Base-by-base conservation (phyloP, 1,140 invertebrate species). In the Pseudoatta argentina region DNA sequence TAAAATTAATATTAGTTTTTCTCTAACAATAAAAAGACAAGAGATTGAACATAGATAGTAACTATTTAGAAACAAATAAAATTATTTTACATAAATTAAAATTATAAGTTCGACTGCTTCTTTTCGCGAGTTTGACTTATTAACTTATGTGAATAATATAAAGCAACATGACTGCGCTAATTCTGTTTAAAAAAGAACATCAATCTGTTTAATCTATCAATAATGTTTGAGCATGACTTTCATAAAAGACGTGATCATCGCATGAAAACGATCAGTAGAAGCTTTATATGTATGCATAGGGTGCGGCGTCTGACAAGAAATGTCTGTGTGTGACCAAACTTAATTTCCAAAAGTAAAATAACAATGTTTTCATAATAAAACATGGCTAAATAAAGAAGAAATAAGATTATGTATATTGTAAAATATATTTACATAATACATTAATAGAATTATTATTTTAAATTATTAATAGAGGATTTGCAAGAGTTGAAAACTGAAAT, bases 221-320 rank as follows among this genome's bases (percentile, higher is more conserved):
- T 2, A 48, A 71, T 7, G 1, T 71, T 71, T 71, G 21, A 10
- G 48, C 67, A 21, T 71, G 21, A 71, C 39, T 71, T 71, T 71
- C 34, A 18, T 71, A 71, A 71, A 71, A 51, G 39, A 71, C 21
- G 66, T 48, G 7, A 69, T 69, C 66, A 71, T 71, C 39, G 67
- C 67, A 18, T 51, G 39, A 51, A 71, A 71, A 16, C 44, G 67
- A 71, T 48, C 39, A 71, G 67, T 24, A 48, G 21, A 71, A 71
- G 39, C 21, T 71, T 71, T 71, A 71, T 48, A 71, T 48, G 21
- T 39, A 48, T 51, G 39, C 39, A 51, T 27, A 48, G 67, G 67
- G 67, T 21, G 39, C 39, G 67, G 21, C 67, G 14, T 71, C 21
- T 48, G 44, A 48, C 6, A 48, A 44, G 21, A 71, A 51, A 48